Evolutionary conservation across 2,797 vertebrate species (phyloP).

Genomic region (Hephaestus fuliginosus): DNA sequence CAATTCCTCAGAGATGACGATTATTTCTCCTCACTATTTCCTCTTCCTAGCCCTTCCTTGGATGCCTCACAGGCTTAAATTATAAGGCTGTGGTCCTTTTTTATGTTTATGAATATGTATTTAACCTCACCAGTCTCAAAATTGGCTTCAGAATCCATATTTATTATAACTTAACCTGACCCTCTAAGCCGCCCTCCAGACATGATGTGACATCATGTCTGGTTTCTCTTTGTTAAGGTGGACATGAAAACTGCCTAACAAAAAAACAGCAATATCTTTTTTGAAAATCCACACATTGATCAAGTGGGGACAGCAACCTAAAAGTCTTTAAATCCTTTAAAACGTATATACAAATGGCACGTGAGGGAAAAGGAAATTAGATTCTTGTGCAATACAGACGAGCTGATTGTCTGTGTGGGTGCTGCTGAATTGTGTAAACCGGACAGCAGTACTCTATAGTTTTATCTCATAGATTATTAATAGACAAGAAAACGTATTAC

Average conservation of each 20-base stretch:
- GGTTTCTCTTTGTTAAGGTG: background rate
- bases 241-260: background rate
- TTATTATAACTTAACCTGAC: background rate
- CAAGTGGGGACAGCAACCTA: background rate
- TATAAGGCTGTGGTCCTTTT: background rate
- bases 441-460: background rate
- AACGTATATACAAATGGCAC: background rate
- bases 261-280: background rate
- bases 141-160: background rate
- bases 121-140: background rate
- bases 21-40: background rate
- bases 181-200: background rate
- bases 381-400: background rate
- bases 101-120: slow-evolving; percentile 21
- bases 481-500: slow-evolving; percentile 3
- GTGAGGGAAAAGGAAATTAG: background rate
- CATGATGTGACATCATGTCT: background rate
- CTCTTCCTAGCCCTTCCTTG: background rate
- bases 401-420: background rate
- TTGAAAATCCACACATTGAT: background rate
- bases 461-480: slow-evolving; percentile 27
- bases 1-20: background rate
- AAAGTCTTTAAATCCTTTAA: too few species aligned
- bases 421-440: slow-evolving; percentile 13
- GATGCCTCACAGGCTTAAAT: background rate